Evolutionary conservation across 2,797 vertebrate genomes (phyloP), one percentile per base, ranked within the genome.

Genomic region (Hippoglossus hippoglossus): DNA sequence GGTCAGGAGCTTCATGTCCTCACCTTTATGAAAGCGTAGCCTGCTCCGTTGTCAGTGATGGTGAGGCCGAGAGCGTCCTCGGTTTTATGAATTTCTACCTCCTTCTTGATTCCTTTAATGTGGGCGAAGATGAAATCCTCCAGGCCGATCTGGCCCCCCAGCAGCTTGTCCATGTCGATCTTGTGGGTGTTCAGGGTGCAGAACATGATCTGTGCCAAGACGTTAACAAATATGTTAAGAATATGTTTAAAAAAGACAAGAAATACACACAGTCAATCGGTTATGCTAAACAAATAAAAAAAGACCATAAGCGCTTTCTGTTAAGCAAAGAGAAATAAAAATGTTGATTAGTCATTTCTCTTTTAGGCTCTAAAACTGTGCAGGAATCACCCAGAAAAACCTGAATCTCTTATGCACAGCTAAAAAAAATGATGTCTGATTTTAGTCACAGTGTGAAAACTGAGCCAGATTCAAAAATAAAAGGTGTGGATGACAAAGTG

Each of bases 51-150:
- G 91, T 99, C 98, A 0, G 98, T 98, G 91, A 99, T 98, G 50
- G 97, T 99, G 85, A 99, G 95, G 1, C 97, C 98, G 67, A 99
- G 95, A 15, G 96, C 94, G 6, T 99, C 96, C 68, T 98, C 96
- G 0, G 95, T 91, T 84, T 99, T 99, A 74, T 90, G 80, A 39
- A 98, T 73, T 25, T 95, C 95, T 54, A 99, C 96, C 92, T 98
- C 96, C 93, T 99, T 99, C 86, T 93, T 95, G 44, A 95, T 82
- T 61, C 98, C 98, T 92, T 95, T 97, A 60, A 98, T 64, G 16
- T 99, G 98, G 75, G 97, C 98, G 82, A 99, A 99, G 91, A 99
- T 99, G 67, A 99, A 99, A 85, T 99, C 98, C 86, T 99, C 97
- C 2, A 99, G 95, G 53, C 98, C 98, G 22, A 99, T 95, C 82